phyloP scores from a whole-genome alignment of 2,888 invertebrate genomes.

The Brachycybe producta region DNA sequence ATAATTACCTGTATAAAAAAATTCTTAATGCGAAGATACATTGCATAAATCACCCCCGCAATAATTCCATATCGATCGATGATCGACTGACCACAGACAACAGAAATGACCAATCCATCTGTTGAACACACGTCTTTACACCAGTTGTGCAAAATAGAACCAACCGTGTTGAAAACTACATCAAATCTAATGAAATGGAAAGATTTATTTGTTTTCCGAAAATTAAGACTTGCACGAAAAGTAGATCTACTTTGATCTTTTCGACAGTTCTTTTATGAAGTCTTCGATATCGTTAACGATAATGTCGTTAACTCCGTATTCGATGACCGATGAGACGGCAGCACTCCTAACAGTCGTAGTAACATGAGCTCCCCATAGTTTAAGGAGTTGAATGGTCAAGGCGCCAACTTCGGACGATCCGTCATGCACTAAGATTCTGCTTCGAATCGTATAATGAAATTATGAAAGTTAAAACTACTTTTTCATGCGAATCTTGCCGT shows the following conservation, averaged over 20 bases:
- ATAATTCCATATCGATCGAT: constrained; percentile 41
- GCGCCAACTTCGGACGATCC: constrained; percentile 47
- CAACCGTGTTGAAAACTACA: constrained; percentile 41
- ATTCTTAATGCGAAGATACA: constrained; percentile 33
- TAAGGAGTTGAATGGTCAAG: constrained; percentile 44
- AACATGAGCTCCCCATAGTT: constrained; percentile 44
- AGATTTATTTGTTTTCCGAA: neutral
- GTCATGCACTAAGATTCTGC: constrained; percentile 44
- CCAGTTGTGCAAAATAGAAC: constrained; percentile 31
- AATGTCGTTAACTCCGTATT: constrained; percentile 43
- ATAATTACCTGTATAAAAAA: constrained; percentile 21
- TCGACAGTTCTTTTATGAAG: constrained; percentile 23
- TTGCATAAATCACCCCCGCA: constrained; percentile 37
- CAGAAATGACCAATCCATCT: constrained; percentile 39
- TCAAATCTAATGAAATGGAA: constrained; percentile 34
- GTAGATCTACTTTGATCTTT: constrained; percentile 23
- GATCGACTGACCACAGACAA: constrained; percentile 37
- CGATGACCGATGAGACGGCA: constrained; percentile 43
- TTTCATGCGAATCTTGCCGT: constrained; percentile 32
- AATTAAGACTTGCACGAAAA: constrained; percentile 7
- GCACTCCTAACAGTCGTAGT: constrained; percentile 39
- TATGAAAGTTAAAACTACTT: neutral
- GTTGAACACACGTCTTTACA: constrained; percentile 33
- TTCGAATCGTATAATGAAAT: neutral
- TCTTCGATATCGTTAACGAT: constrained; percentile 30